phyloP scores from a whole-genome alignment of 2,113 vertebrate species.

The Taxidea taxus region DNA sequence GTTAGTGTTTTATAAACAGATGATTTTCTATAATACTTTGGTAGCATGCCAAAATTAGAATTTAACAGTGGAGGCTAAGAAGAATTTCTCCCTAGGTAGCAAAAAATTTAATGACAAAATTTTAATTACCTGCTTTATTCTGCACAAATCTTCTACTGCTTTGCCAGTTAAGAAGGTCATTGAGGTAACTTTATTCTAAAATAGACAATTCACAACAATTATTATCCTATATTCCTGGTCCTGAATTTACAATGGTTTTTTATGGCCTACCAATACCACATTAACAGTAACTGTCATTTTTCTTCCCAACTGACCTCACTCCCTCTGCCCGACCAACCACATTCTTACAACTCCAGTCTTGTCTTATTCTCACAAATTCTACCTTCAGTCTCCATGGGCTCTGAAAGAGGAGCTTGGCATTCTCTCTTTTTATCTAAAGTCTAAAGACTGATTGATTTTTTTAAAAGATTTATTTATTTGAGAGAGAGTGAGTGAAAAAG shows the following conservation, averaged over 20 bases:
- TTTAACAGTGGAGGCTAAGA: background rate
- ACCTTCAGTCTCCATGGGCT: background rate
- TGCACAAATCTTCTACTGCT: conserved; percentile 96
- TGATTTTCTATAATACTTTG: background rate
- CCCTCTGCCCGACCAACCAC: background rate
- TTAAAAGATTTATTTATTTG: background rate
- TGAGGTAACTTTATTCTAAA: conserved; percentile 98
- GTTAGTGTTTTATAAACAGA: background rate
- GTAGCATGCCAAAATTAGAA: conserved; percentile 8
- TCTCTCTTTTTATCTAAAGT: background rate
- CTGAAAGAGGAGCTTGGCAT: background rate
- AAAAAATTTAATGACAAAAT: conserved; percentile 49
- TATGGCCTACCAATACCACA: background rate
- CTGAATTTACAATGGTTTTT: background rate
- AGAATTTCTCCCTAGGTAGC: background rate
- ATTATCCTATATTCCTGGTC: background rate
- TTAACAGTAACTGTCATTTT: background rate
- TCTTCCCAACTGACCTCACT: background rate
- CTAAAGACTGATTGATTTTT: background rate
- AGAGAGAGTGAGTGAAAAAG: too few species aligned
- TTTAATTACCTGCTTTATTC: conserved; percentile 95
- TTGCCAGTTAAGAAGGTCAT: conserved; percentile 97
- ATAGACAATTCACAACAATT: conserved; percentile 61
- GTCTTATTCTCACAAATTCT: background rate
- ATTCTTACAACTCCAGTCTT: background rate